Base-by-base conservation (phyloP, 1,140 invertebrate genomes). In the Melitaea cinxia region DNA sequence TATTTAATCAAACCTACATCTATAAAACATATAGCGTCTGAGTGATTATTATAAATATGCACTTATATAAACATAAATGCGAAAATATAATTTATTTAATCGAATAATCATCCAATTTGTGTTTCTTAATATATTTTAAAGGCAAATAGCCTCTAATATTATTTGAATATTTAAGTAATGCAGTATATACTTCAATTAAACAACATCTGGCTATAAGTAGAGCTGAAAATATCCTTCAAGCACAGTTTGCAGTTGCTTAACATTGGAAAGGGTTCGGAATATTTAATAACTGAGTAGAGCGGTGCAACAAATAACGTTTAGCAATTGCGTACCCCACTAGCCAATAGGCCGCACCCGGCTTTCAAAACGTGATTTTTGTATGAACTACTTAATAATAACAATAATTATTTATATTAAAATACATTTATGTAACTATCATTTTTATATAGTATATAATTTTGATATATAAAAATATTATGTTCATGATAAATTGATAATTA, bases 231-330 rank as follows among this genome's bases (percentile, higher is more conserved):
- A 65, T 65, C 63, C 63, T 65, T 65, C 63, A 23, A 47, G 12
- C 42, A 42, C 4, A n/a, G 49, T 56, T n/a, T 37, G 33, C 10
- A 4, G 5, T 68, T 68, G 55, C 66, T 50, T 56, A 68, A 68
- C n/a, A 70, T 64, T 71, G 42, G 55, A 60, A 68, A 63, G 60
- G 58, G 63, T 57, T 49, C 42, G 53, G 66, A 30, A 63, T 63
- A 68, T 54, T 63, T 47, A 54, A 63, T 67, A 57, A 59, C 17
- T 4, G 21, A 28, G 24, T 47, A 37, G 26, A 49, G 42, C 53
- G 45, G 35, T 26, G 30, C 53, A 30, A 33, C 62, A 39, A 64
- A n/a, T 37, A 65, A 65, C 35, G 62, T 56, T 58, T 65, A 17
- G 39, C 12, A 14, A 42, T 56, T 64, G 39, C 26, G 33, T 55